Conservation (phyloP, 1,140 invertebrate species). For the Maconellicoccus hirsutus region DNA sequence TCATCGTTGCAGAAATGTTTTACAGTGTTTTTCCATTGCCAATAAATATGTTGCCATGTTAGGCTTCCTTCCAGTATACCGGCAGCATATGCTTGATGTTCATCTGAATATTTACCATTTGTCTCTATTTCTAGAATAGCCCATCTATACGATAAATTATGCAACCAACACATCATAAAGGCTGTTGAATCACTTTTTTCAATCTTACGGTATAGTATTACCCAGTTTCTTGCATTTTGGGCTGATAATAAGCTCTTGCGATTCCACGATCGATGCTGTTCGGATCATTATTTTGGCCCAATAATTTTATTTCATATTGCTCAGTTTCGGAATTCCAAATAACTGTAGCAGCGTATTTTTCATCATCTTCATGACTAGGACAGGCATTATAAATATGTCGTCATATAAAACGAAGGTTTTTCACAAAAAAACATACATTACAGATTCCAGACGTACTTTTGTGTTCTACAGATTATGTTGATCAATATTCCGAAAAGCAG, state of each 20-base stretch:
- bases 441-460: slow-evolving; percentile 37
- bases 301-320: slow-evolving; percentile 57
- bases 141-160: slow-evolving; percentile 45
- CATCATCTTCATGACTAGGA: slow-evolving; percentile 51
- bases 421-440: slow-evolving; percentile 26
- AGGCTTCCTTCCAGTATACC: slow-evolving; percentile 75
- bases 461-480: slow-evolving; percentile 33
- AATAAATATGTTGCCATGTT: slow-evolving; percentile 67
- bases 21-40: slow-evolving; percentile 68
- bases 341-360: slow-evolving; percentile 56
- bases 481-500: slow-evolving; percentile 52
- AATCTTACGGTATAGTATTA: too few species aligned
- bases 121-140: slow-evolving; percentile 67
- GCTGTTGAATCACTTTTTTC: too few species aligned
- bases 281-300: slow-evolving; percentile 61
- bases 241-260: slow-evolving; percentile 56
- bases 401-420: slow-evolving; percentile 22
- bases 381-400: background rate
- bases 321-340: slow-evolving; percentile 48
- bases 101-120: slow-evolving; percentile 52
- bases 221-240: slow-evolving; percentile 51
- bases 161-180: background rate
- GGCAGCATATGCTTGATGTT: slow-evolving; percentile 74
- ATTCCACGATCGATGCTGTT: slow-evolving; percentile 45
- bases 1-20: slow-evolving; percentile 52